Conservation (phyloP, 1,140 invertebrate genomes). For the Mylabris phalerata region DNA sequence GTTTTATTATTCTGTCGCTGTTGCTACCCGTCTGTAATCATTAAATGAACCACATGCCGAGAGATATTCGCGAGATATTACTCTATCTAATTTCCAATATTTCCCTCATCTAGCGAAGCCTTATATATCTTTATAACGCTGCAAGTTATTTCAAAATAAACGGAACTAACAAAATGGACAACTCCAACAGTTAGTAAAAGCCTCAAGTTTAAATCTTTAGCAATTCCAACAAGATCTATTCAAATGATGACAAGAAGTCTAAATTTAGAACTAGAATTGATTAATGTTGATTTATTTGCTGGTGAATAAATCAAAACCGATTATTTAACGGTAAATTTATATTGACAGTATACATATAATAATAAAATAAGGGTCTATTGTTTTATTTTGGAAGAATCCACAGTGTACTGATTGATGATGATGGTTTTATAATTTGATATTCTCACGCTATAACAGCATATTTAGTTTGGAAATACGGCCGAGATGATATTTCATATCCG, state of each 20-base stretch:
- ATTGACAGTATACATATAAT: constrained; percentile 22
- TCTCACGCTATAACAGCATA: constrained; percentile 51
- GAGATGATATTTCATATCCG: constrained; percentile 51
- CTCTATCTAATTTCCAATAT: too few relatives aligned
- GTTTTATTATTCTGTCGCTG: too few relatives aligned
- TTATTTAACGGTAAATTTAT: constrained; percentile 1
- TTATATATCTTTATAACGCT: too few relatives aligned
- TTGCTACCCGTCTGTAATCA: too few relatives aligned
- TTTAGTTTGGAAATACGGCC: constrained; percentile 49
- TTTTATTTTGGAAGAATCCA: constrained; percentile 45
- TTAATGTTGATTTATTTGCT: constrained; percentile 33
- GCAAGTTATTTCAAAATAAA: too few relatives aligned
- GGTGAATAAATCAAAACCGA: neutral
- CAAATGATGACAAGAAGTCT: constrained; percentile 54
- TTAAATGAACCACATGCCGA: too few relatives aligned
- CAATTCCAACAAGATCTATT: constrained; percentile 46
- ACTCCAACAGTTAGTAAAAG: too few relatives aligned
- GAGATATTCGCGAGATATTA: too few relatives aligned
- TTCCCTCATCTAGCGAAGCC: too few relatives aligned
- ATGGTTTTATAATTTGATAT: constrained; percentile 43
- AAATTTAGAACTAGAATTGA: constrained; percentile 57
- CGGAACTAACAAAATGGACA: too few relatives aligned
- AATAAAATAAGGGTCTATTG: too few relatives aligned
- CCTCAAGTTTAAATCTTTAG: too few relatives aligned
- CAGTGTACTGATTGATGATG: constrained; percentile 59